A percentile compares a stretch with the other conserved stretches of the same genome.
Evolutionary conservation across 2,113 vertebrate species (phyloP).

Genomic region (Charina bottae): DNA sequence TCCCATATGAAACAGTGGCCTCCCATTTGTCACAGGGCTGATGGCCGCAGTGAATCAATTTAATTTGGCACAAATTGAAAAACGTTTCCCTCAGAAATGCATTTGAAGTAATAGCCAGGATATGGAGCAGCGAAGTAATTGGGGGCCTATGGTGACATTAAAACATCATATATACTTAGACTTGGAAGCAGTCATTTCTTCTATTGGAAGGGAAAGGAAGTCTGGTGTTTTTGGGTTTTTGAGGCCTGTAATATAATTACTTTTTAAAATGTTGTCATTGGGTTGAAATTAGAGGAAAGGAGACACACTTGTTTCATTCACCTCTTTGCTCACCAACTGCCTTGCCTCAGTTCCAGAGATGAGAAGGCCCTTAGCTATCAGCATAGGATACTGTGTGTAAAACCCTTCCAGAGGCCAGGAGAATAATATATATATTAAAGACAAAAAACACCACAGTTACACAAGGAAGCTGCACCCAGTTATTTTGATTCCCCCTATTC

Average conservation of each 20-base stretch:
- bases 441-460: background rate
- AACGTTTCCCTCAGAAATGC: conserved; percentile 44
- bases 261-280: background rate
- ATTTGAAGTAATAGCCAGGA: background rate
- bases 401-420: background rate
- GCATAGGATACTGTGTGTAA: background rate
- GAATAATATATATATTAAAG: background rate
- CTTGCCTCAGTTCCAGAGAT: background rate
- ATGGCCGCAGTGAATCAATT: conserved; percentile 45
- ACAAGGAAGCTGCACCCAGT: background rate
- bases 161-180: background rate
- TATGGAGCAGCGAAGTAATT: background rate
- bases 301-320: background rate
- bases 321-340: background rate
- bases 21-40: background rate
- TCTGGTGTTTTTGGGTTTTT: background rate
- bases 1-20: conserved; percentile 26
- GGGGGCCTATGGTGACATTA: conserved; percentile 30
- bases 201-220: background rate
- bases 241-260: background rate
- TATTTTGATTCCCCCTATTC: background rate
- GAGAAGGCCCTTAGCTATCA: background rate
- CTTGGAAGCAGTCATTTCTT: background rate
- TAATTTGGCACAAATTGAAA: conserved; percentile 38
- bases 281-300: background rate